phyloP scores from a whole-genome alignment of 1,140 invertebrate genomes.

The Camponotus floridanus region DNA sequence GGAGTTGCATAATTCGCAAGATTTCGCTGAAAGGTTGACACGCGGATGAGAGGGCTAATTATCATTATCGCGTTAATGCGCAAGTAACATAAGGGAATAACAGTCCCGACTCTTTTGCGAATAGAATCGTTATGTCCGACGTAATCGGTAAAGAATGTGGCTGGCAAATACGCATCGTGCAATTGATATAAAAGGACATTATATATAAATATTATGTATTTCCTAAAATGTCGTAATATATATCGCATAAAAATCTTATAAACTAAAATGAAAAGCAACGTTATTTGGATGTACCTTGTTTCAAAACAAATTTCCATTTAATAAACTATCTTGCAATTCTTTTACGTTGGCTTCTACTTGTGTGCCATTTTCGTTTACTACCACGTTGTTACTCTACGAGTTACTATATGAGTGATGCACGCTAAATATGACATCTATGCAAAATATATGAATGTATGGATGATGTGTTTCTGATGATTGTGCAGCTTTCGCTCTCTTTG shows the following conservation, averaged over 20 bases:
- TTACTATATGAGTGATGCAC: neutral
- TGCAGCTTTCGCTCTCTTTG: slow-evolving; percentile 54
- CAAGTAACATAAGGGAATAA: slow-evolving; percentile 50
- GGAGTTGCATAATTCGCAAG: slow-evolving; percentile 57
- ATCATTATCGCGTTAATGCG: slow-evolving; percentile 54
- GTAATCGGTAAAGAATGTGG: slow-evolving; percentile 15
- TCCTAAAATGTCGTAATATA: neutral
- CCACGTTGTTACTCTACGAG: neutral
- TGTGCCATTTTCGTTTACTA: neutral
- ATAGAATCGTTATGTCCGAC: slow-evolving; percentile 1
- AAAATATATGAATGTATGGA: slow-evolving; percentile 64
- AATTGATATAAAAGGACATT: neutral
- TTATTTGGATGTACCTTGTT: neutral
- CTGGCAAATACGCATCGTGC: neutral
- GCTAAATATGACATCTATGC: neutral
- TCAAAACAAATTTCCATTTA: slow-evolving; percentile 4
- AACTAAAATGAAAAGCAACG: neutral
- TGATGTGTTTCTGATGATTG: slow-evolving; percentile 63
- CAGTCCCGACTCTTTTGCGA: slow-evolving; percentile 41
- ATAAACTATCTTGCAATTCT: neutral
- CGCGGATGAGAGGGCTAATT: slow-evolving; percentile 59
- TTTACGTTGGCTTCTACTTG: neutral
- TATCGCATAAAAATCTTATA: neutral
- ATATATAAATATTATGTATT: neutral
- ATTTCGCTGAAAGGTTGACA: slow-evolving; percentile 48